Base-by-base conservation (phyloP, 2,797 vertebrate genomes). In the Enteromius treurensis region DNA sequence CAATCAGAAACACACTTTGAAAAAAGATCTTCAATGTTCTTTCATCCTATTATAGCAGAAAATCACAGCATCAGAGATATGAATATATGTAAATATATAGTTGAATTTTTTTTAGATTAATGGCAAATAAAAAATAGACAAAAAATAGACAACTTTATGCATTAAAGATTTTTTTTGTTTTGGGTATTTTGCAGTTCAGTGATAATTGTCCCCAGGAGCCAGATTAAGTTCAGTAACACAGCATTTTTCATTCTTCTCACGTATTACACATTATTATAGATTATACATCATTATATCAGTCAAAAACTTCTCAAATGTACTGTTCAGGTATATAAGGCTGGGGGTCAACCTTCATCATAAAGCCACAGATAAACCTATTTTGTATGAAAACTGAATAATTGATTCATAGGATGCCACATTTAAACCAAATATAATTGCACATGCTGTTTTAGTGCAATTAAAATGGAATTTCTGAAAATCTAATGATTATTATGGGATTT, bases 401-500 rank as follows among this genome's bases (percentile, higher is more conserved):
- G 90, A 93, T 92, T 91, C 87, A 84, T 79, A 89, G 86, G 91
- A 93, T 92, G 88, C 90, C 90, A 91, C 91, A 91, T 92, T 92
- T 91, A 90, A 91, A 89, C 87, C 83, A 85, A 85, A 90, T 86
- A 90, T 92, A 92, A 93, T 91, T 91, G 90, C 81, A 74, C 90
- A 90, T 76, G 88, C 89, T 92, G 90, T 90, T 93, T 90, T 89
- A 88, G 88, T 90, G 89, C 91, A 93, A 92, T 94, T 93, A 92
- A 92, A 93, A 67, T 87, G 19, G 89, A 91, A 91, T 91, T 92
- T 88, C 86, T 90, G 87, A 92, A 89, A 90, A 90, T 90, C 90
- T n/a, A 91, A 92, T 91, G 89, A 92, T 92, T 92, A 91, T 92
- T 91, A 91, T 91, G 91, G 88, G 91, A 93, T 93, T 93, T 91